Percentiles rank a stretch among this genome's conserved stretches.
These are phyloP conservation scores for Carterocephalus palaemon DNA, from an alignment of 2,888 invertebrate genomes.

Conservation along the genomic window DNA sequence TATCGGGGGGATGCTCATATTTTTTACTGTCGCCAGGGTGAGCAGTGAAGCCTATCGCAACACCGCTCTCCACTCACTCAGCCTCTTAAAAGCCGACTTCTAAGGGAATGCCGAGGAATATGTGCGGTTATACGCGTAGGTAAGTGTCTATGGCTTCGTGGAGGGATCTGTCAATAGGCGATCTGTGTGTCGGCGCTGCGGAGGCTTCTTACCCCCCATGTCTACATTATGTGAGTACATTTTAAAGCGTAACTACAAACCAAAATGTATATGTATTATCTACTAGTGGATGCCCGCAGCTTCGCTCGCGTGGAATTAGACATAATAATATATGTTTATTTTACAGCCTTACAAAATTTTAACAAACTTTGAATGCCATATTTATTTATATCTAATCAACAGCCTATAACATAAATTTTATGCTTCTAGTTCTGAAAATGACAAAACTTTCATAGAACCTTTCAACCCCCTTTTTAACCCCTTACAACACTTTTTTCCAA, in stretches of 20 bases:
- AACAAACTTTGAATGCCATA: too few relatives aligned
- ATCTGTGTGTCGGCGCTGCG: conserved; percentile 40
- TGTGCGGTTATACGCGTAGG: conserved; percentile 54
- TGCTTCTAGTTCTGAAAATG: too few relatives aligned
- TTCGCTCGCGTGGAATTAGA: neutral
- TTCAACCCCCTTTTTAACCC: too few relatives aligned
- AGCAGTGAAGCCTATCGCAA: conserved; percentile 77
- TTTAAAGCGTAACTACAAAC: conserved; percentile 8
- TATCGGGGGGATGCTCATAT: conserved; percentile 71
- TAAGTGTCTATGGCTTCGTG: conserved; percentile 58
- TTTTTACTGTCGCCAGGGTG: conserved; percentile 78
- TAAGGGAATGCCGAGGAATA: conserved; percentile 61
- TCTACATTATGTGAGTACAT: conserved; percentile 18
- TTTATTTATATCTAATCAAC: too few relatives aligned
- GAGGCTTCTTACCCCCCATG: conserved; percentile 37
- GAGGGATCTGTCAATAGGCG: conserved; percentile 40
- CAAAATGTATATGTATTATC: too few relatives aligned
- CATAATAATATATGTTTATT: too few relatives aligned
- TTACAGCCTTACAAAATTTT: too few relatives aligned
- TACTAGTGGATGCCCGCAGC: too few relatives aligned
- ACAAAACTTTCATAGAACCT: too few relatives aligned
- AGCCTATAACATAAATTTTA: too few relatives aligned
- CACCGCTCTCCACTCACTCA: conserved; percentile 76
- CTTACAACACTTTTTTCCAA: too few relatives aligned
- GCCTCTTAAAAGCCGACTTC: conserved; percentile 70